Conservation (phyloP, 2,888 invertebrate genomes). For the Catotricha subobsoleta region DNA sequence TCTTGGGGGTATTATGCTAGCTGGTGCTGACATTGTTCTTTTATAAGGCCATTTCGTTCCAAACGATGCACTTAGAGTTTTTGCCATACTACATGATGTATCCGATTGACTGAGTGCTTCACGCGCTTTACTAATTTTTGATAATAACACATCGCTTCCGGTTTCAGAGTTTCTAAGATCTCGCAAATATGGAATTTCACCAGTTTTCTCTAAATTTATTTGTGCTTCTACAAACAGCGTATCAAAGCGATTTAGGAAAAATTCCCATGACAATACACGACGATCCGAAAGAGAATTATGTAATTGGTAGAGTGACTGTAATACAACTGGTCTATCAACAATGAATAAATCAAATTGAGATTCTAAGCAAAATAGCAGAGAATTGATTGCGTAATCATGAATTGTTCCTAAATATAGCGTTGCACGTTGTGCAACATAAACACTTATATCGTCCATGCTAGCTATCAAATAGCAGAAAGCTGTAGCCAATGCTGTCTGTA, state of each 20-base stretch:
- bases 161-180: constrained; percentile 80
- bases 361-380: constrained; percentile 84
- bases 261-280: constrained; percentile 87
- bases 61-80: constrained; percentile 72
- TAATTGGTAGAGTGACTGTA: constrained; percentile 87
- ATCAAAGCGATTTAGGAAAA: constrained; percentile 92
- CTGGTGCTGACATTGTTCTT: constrained; percentile 83
- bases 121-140: constrained; percentile 74
- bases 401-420: constrained; percentile 85
- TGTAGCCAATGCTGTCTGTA: constrained; percentile 88
- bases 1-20: constrained; percentile 57
- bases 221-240: constrained; percentile 91
- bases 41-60: constrained; percentile 92
- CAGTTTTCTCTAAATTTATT: constrained; percentile 66
- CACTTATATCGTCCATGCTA: constrained; percentile 88
- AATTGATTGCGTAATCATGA: constrained; percentile 73
- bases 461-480: constrained; percentile 94
- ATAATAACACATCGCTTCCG: constrained; percentile 66
- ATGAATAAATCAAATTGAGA: constrained; percentile 96
- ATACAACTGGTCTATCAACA: constrained; percentile 87
- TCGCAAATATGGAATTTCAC: constrained; percentile 66
- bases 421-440: constrained; percentile 86
- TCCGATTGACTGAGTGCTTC: constrained; percentile 67
- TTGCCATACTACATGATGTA: constrained; percentile 36
- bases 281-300: constrained; percentile 84